Percentiles rank a stretch among this genome's conserved stretches.
These are phyloP conservation scores for Orchesellides sinensis DNA, from an alignment of 2,888 invertebrate species.

Conservation along the genomic window DNA sequence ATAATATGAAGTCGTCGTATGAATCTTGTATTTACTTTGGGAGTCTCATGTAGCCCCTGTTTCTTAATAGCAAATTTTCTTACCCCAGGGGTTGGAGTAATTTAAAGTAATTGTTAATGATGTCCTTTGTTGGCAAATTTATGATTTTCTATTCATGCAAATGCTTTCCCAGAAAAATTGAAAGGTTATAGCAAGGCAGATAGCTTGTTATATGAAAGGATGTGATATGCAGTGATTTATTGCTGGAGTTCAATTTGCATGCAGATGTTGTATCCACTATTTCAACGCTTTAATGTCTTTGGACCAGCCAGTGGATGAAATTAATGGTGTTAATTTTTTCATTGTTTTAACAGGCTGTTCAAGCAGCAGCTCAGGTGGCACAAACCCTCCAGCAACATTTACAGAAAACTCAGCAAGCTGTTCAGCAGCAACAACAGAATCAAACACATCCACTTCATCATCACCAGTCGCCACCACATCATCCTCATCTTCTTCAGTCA, in stretches of 20 bases:
- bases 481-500: constrained; percentile 76
- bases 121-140: neutral
- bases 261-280: neutral
- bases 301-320: neutral
- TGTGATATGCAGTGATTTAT: neutral
- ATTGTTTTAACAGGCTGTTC: constrained; percentile 23
- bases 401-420: constrained; percentile 81
- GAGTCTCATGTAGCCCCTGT: no score
- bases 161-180: neutral
- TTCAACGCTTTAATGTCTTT: neutral
- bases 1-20: no score
- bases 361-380: constrained; percentile 88
- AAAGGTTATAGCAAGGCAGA: no score
- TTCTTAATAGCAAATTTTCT: constrained; percentile 3
- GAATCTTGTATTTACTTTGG: no score
- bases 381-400: constrained; percentile 87
- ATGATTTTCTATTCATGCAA: neutral
- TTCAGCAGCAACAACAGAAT: constrained; percentile 77
- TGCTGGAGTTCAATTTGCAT: neutral
- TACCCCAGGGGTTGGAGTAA: neutral
- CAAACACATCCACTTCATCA: constrained; percentile 75
- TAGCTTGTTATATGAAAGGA: neutral
- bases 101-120: neutral
- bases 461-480: constrained; percentile 76
- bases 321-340: constrained; percentile 6